Percentiles rank a stretch among this genome's conserved stretches.
These are phyloP conservation scores for Daboia siamensis DNA, from an alignment of 2,113 vertebrate species.

Conservation along the genomic window DNA sequence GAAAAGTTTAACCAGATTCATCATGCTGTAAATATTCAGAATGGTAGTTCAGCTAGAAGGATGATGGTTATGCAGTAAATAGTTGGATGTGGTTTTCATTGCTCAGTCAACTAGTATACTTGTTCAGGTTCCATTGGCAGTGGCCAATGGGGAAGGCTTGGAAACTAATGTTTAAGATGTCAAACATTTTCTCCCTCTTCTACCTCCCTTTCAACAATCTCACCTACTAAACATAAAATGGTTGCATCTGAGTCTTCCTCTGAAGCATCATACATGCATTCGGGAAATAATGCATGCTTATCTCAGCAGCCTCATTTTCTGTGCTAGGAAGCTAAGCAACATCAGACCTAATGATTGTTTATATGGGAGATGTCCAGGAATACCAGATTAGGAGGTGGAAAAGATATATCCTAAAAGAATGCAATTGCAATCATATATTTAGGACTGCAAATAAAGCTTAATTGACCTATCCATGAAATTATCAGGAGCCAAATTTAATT, in stretches of 20 bases:
- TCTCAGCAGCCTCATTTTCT: background rate
- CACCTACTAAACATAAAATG: constrained; percentile 49
- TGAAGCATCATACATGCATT: constrained; percentile 36
- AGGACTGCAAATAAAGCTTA: background rate
- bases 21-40: background rate
- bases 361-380: background rate
- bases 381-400: background rate
- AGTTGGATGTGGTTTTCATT: background rate
- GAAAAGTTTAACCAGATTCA: background rate
- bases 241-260: constrained; percentile 31
- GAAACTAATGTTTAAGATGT: constrained; percentile 24
- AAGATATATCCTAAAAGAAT: background rate
- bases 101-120: background rate
- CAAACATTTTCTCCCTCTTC: constrained; percentile 4
- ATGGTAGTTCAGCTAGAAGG: background rate
- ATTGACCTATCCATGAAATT: background rate
- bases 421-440: background rate
- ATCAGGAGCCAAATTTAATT: background rate
- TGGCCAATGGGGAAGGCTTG: background rate
- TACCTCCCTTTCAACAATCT: constrained; percentile 42
- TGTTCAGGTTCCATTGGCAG: background rate
- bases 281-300: constrained; percentile 18
- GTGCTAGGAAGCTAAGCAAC: background rate
- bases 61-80: background rate
- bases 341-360: background rate